Evolutionary conservation across 2,797 vertebrate genomes (phyloP), one percentile per base, ranked within the genome.

Genomic region (Diglossa cyanea): DNA sequence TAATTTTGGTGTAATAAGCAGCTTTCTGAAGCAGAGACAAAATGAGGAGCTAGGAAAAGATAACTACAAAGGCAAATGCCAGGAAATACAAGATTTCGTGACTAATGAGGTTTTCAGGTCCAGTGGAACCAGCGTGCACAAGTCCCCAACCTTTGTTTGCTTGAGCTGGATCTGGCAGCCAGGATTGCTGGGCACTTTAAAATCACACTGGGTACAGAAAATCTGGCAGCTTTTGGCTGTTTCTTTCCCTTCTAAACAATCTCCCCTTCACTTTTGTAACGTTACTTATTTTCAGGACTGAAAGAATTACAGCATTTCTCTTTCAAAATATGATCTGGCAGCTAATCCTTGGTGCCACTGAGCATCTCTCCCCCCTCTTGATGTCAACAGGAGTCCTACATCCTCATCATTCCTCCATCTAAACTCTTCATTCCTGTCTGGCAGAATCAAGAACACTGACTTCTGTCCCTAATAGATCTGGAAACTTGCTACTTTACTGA

Each of bases 11-110:
- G 68, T 65, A 82, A 54, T 89, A 63, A 93, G 45, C 60, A 79
- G 75, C 42, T 86, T 86, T 65, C 86, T 93, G 86, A 90, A 93
- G 84, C 84, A 93, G 67, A 90, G 50, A 77, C 47, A 94, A 86
- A 90, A 90, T 8, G 28, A 88, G 66, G 57, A 78, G 31, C 65
- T 78, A 86, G 40, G 15, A 91, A 93, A 95, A 91, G 65, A 74
- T 33, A 73, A 91, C 87, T 51, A 39, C 24, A 81, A 86, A 88
- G 48, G 21, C 58, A 81, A 86, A 81, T 90, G 79, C 44, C 48
- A 50, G 74, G 48, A 94, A 93, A 73, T 37, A 75, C 4, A 88
- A 75, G 62, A 70, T 88, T 93, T 94, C 0, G 0, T 62, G 42
- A 75, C 66, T 90, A 95, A 94, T 48, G 73, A 86, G 44, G 40